Percentiles rank a stretch among this genome's conserved stretches.
phyloP scores from a whole-genome alignment of 1,140 invertebrate species.

The Neoseiulus cucumeris region DNA sequence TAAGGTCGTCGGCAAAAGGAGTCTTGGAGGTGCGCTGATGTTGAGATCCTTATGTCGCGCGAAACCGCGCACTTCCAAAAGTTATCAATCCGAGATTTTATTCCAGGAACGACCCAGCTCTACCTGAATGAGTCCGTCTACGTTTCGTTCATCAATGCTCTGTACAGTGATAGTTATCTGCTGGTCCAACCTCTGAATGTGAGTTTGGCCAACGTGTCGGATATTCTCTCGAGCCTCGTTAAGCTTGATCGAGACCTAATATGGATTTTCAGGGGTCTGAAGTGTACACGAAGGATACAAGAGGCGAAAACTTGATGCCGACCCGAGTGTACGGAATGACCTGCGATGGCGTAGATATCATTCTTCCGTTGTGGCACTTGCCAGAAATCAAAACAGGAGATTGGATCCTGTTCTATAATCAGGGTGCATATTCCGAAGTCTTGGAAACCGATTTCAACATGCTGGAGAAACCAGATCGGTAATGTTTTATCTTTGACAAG shows the following conservation, averaged over 20 bases:
- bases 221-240: too few relatives aligned
- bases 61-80: not conserved
- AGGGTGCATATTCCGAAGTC: not conserved
- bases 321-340: not conserved
- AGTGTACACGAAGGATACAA: too few relatives aligned
- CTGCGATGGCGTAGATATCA: not conserved
- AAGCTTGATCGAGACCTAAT: too few relatives aligned
- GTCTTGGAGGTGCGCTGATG: not conserved
- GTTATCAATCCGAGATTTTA: not conserved
- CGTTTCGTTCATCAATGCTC: not conserved
- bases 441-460: not conserved
- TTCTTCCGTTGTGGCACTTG: not conserved
- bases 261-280: too few relatives aligned
- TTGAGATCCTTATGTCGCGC: too few relatives aligned
- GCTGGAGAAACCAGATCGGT: not conserved
- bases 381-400: not conserved
- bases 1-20: not conserved
- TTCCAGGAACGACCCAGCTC: not conserved
- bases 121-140: constrained; percentile 6
- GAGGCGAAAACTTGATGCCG: not conserved
- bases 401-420: constrained; percentile 1
- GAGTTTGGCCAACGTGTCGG: not conserved
- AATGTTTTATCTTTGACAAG: too few relatives aligned
- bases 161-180: not conserved
- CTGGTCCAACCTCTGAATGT: too few relatives aligned